Evolutionary conservation across 2,888 invertebrate species (phyloP).

Genomic region (Glyphotaelius pellucidus): DNA sequence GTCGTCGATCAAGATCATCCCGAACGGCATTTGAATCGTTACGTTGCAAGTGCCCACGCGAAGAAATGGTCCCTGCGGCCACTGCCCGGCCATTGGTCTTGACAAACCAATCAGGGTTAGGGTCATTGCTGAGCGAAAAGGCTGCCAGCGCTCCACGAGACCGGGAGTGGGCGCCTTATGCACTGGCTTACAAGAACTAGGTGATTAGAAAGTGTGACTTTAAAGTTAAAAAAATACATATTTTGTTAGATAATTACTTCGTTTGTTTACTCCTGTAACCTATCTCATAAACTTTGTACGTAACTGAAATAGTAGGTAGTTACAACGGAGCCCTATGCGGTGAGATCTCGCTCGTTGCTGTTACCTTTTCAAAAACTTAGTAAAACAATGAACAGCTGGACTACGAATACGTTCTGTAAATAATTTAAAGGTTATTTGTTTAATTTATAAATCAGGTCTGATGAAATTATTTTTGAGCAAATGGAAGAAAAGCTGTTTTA

Average conservation of each 20-base stretch:
- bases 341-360: background rate
- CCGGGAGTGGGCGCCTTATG: slow-evolving; percentile 40
- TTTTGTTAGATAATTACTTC: too few relatives aligned
- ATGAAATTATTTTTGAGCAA: too few relatives aligned
- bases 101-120: slow-evolving; percentile 57
- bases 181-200: background rate
- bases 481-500: too few relatives aligned
- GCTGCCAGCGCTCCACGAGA: slow-evolving; percentile 9
- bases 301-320: background rate
- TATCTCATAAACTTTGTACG: too few relatives aligned
- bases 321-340: too few relatives aligned
- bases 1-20: background rate
- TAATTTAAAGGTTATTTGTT: too few relatives aligned
- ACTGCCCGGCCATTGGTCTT: slow-evolving; percentile 62
- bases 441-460: too few relatives aligned
- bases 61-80: slow-evolving; percentile 46
- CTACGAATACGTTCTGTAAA: too few relatives aligned
- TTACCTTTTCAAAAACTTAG: background rate
- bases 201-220: slow-evolving; percentile 9
- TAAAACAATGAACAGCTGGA: background rate
- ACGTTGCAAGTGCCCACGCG: slow-evolving; percentile 52
- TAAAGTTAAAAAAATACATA: background rate
- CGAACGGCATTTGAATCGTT: background rate
- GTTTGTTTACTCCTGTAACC: too few relatives aligned
- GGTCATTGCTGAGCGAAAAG: slow-evolving; percentile 36